phyloP scores from a whole-genome alignment of 2,113 vertebrate species.

The Phalacrocorax brasilianus region DNA sequence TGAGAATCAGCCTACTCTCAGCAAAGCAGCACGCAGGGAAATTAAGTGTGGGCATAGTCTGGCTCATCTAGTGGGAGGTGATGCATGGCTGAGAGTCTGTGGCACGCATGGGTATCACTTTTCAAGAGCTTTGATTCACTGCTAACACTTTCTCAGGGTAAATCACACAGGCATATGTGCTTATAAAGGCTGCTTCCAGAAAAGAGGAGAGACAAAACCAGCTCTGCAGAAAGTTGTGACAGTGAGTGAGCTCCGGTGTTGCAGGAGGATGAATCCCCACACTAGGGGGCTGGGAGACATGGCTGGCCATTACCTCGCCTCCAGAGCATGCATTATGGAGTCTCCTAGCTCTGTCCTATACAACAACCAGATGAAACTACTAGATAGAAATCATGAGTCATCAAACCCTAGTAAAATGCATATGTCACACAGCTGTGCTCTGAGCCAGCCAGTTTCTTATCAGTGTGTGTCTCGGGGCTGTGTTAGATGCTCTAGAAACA shows the following conservation, averaged over 20 bases:
- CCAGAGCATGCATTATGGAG: background rate
- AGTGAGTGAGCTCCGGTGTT: background rate
- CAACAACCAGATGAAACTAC: background rate
- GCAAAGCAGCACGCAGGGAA: background rate
- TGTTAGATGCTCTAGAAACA: background rate
- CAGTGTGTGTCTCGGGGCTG: background rate
- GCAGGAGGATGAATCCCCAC: background rate
- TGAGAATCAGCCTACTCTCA: background rate
- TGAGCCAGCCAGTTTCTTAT: background rate
- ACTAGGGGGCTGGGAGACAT: background rate
- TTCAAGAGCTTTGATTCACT: background rate
- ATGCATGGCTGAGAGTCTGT: accelerated
- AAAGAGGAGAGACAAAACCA: background rate
- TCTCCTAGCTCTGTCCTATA: background rate
- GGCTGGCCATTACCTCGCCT: background rate
- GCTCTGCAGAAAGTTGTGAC: accelerated
- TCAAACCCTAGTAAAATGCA: background rate
- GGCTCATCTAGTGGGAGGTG: background rate
- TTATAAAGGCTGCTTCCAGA: background rate
- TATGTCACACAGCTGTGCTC: conserved; percentile 11
- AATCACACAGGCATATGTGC: background rate
- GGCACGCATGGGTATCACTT: accelerated
- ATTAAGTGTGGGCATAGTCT: background rate
- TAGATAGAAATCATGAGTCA: background rate
- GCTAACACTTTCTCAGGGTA: background rate